Evolutionary conservation across 2,797 vertebrate species (phyloP).

Genomic region (Paguma larvata): DNA sequence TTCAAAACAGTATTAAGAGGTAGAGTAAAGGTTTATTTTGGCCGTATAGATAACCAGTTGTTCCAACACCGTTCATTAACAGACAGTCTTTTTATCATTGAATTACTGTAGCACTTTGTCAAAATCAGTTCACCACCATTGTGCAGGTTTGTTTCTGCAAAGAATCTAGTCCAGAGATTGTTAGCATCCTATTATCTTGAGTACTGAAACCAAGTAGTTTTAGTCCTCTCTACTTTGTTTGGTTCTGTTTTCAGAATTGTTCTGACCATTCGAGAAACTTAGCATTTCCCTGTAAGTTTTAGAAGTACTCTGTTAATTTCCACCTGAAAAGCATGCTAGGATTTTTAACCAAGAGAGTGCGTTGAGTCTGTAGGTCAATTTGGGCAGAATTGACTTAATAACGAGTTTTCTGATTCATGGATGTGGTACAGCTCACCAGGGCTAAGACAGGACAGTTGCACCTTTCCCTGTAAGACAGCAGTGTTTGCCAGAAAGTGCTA

Average conservation of each 20-base stretch:
- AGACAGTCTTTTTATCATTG: not conserved
- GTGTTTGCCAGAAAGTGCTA: not conserved
- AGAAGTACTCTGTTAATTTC: not conserved
- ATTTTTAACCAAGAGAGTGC: not conserved
- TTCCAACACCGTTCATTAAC: not conserved
- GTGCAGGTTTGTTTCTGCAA: not conserved
- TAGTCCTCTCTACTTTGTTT: not conserved
- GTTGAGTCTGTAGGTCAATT: not conserved
- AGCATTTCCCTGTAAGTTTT: not conserved
- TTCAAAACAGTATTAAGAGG: not conserved
- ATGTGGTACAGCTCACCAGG: not conserved
- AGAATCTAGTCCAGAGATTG: not conserved
- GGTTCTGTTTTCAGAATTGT: not conserved
- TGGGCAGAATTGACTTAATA: constrained; percentile 10
- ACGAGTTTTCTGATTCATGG: not conserved
- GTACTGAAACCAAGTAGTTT: not conserved
- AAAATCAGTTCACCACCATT: not conserved
- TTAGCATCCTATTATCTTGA: not conserved
- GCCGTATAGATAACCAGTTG: not conserved
- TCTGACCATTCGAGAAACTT: not conserved
- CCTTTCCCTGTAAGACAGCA: not conserved
- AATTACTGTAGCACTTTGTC: not conserved
- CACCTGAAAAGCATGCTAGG: not conserved
- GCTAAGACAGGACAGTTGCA: not conserved
- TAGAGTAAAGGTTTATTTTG: not conserved